Evolutionary conservation across 2,888 invertebrate genomes (phyloP).

Genomic region (Tromatobia lineatoria): DNA sequence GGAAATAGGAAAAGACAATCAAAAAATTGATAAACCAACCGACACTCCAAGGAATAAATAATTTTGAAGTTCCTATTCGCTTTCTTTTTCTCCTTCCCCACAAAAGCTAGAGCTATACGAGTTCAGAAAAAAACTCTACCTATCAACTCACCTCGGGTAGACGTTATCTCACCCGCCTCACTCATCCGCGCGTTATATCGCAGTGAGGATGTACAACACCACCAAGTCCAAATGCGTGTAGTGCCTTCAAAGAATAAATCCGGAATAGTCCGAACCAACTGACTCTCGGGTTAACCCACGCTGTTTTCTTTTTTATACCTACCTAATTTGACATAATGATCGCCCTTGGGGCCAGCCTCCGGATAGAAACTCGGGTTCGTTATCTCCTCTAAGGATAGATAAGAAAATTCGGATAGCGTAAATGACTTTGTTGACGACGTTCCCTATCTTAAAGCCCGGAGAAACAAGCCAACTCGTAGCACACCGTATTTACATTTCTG

Average conservation of each 20-base stretch:
- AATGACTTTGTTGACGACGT: slow-evolving; percentile 28
- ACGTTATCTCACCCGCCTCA: slow-evolving; percentile 49
- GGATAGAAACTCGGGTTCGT: slow-evolving; percentile 37
- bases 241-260: slow-evolving; percentile 7
- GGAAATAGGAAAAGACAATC: slow-evolving; percentile 23
- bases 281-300: slow-evolving; percentile 36
- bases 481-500: slow-evolving; percentile 52
- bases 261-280: slow-evolving; percentile 57
- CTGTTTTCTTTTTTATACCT: slow-evolving; percentile 67
- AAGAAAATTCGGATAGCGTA: slow-evolving; percentile 32
- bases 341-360: slow-evolving; percentile 48
- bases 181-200: slow-evolving; percentile 42
- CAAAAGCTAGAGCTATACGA: background rate
- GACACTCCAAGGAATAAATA: too few relatives aligned
- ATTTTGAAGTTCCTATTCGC: slow-evolving; percentile 42
- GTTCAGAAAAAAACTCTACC: slow-evolving; percentile 22
- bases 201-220: slow-evolving; percentile 27
- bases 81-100: slow-evolving; percentile 51
- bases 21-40: slow-evolving; percentile 44
- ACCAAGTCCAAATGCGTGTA: slow-evolving; percentile 49
- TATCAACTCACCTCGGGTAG: slow-evolving; percentile 28
- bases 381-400: slow-evolving; percentile 69
- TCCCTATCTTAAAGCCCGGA: slow-evolving; percentile 63
- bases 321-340: slow-evolving; percentile 75
- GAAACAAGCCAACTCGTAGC: slow-evolving; percentile 22